Evolutionary conservation across 2,888 invertebrate species (phyloP).

Genomic region (Cephus spinipes): DNA sequence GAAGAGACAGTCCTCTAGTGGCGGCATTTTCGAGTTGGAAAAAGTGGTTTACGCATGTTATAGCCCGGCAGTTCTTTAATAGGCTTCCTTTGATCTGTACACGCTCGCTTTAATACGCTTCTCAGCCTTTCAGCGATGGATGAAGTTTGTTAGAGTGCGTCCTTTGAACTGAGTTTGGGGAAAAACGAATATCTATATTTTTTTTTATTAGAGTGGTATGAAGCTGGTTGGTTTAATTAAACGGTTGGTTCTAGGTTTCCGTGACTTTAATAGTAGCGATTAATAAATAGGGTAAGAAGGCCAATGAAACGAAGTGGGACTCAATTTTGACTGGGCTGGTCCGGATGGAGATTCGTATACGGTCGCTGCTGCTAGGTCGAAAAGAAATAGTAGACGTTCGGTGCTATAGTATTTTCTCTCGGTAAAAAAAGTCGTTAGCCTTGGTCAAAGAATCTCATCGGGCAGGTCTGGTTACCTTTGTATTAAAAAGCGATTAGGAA

Average conservation of each 20-base stretch:
- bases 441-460: neutral
- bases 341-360: neutral
- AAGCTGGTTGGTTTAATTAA: neutral
- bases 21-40: conserved; percentile 33
- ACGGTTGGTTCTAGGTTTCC: neutral
- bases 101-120: conserved; percentile 32
- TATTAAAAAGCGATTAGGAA: neutral
- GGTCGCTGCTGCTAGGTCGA: neutral
- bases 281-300: neutral
- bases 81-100: conserved; percentile 38
- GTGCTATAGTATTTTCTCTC: neutral
- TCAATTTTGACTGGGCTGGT: neutral
- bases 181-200: neutral
- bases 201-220: neutral
- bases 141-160: conserved; percentile 7
- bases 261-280: neutral
- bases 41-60: conserved; percentile 38
- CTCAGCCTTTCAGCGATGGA: conserved; percentile 3
- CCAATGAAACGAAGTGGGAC: neutral
- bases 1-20: neutral
- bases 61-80: conserved; percentile 31
- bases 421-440: neutral
- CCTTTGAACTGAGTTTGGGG: neutral
- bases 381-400: neutral
- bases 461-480: neutral